A percentile compares a stretch with the other conserved stretches of the same genome.
Evolutionary conservation across 2,888 invertebrate genomes (phyloP).

Genomic region (Keiferia lycopersicella): DNA sequence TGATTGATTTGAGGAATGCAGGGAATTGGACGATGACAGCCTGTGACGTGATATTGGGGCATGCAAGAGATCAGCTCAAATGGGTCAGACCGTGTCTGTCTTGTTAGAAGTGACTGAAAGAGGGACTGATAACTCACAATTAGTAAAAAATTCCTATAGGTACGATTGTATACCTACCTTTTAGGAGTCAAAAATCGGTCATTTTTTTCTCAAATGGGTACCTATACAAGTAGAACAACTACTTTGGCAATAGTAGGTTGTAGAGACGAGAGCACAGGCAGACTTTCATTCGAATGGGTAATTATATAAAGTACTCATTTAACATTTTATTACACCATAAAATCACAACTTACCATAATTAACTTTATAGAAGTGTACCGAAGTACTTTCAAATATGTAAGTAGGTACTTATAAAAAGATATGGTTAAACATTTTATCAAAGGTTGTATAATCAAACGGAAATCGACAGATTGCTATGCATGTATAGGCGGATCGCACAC

Average conservation of each 20-base stretch:
- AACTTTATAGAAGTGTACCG: not conserved
- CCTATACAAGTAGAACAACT: too few species aligned
- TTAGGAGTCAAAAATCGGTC: too few species aligned
- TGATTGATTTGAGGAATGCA: constrained; percentile 45
- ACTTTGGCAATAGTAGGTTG: too few species aligned
- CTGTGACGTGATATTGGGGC: not conserved
- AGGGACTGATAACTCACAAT: too few species aligned
- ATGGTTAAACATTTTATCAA: not conserved
- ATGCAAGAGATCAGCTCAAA: not conserved
- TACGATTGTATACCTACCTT: too few species aligned
- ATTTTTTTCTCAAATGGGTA: too few species aligned
- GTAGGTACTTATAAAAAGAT: not conserved
- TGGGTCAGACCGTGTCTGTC: not conserved
- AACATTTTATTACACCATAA: not conserved
- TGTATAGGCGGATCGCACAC: too few species aligned
- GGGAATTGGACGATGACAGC: constrained; percentile 25
- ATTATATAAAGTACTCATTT: too few species aligned
- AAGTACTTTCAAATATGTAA: too few species aligned
- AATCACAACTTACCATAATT: not conserved
- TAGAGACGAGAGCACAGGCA: too few species aligned
- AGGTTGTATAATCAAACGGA: not conserved
- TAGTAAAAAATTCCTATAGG: not conserved
- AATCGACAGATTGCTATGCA: not conserved
- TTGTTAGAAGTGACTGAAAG: not conserved
- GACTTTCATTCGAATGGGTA: too few species aligned